Conservation (phyloP, 2,113 vertebrate genomes). For the Spermophilus dauricus region DNA sequence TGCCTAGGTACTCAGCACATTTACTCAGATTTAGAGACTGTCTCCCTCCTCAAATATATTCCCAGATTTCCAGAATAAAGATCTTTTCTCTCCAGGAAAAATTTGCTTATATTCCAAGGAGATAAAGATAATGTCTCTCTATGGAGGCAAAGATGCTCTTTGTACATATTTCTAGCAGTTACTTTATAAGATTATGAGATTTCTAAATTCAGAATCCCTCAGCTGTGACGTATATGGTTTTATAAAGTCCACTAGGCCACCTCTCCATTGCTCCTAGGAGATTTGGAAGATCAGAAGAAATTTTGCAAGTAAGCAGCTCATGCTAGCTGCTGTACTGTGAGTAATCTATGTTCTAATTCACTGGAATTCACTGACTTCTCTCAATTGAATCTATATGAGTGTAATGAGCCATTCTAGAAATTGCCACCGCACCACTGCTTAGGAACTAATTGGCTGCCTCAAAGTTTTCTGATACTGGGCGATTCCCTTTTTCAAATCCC, state of each 20-base stretch:
- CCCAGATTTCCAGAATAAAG: background rate
- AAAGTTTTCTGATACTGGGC: background rate
- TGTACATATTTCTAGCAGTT: background rate
- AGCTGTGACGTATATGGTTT: background rate
- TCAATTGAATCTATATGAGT: background rate
- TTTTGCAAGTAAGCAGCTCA: background rate
- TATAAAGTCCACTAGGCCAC: background rate
- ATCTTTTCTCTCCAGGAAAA: background rate
- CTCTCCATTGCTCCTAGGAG: background rate
- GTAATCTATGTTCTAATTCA: background rate
- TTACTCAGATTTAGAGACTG: background rate
- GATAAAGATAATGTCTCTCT: background rate
- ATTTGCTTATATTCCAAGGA: background rate
- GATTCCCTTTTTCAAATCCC: background rate
- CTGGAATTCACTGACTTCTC: background rate
- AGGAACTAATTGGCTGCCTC: background rate
- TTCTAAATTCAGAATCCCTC: background rate
- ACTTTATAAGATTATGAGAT: background rate
- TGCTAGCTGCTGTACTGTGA: background rate
- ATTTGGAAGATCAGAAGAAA: background rate
- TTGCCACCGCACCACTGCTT: background rate
- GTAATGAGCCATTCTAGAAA: background rate
- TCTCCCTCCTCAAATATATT: background rate
- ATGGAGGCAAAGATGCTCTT: background rate
- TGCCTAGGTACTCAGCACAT: background rate